Percentiles rank a stretch among this genome's conserved stretches.
Conservation (phyloP, 2,888 invertebrate genomes). For the Exocentrus adspersus region DNA sequence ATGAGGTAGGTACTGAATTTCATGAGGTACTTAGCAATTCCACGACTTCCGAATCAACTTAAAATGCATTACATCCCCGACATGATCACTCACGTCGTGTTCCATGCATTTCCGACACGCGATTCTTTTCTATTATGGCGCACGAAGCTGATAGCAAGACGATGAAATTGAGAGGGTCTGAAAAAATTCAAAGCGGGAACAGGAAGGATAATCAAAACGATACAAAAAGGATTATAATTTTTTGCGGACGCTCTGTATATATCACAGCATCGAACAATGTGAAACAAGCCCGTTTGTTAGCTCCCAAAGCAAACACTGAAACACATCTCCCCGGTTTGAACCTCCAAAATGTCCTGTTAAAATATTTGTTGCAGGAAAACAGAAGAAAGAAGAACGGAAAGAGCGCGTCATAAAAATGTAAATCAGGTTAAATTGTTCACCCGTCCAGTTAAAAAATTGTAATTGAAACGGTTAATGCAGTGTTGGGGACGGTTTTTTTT, state of each 20-base stretch:
- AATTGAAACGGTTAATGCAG: conserved; percentile 30
- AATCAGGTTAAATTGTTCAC: conserved; percentile 24
- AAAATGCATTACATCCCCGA: neutral
- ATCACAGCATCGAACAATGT: too few relatives aligned
- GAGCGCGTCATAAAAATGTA: conserved; percentile 27
- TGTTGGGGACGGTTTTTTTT: conserved; percentile 9
- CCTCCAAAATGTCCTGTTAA: conserved; percentile 13
- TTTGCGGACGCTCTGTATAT: too few relatives aligned
- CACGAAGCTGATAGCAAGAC: too few relatives aligned
- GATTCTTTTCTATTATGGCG: neutral
- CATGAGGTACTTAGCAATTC: neutral
- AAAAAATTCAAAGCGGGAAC: too few relatives aligned
- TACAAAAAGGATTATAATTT: too few relatives aligned
- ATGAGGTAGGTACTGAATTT: neutral
- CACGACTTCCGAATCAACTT: neutral
- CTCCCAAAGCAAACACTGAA: neutral
- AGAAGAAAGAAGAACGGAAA: too few relatives aligned
- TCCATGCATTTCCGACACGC: neutral
- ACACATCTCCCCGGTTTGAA: neutral
- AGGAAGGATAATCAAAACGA: too few relatives aligned
- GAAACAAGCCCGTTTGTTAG: neutral
- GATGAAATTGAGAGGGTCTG: too few relatives aligned
- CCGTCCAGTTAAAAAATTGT: conserved; percentile 23
- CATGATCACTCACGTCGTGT: neutral
- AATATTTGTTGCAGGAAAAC: too few relatives aligned